Evolutionary conservation across 2,888 invertebrate species (phyloP), one percentile per base, ranked within the genome.

Genomic region (Eulithis testata): DNA sequence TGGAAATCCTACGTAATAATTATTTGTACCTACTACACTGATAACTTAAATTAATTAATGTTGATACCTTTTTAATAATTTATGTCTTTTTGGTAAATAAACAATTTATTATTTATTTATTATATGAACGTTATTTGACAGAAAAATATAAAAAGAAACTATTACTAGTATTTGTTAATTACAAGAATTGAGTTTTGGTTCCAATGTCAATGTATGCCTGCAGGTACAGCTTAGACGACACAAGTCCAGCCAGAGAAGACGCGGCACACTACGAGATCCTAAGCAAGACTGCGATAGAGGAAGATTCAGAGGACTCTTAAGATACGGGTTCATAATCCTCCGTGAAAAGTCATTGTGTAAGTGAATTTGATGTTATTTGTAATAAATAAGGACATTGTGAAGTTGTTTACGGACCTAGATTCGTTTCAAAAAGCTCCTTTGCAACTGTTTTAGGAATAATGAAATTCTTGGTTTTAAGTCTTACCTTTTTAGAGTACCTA

Each of bases 181-280:
- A n/a, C n/a, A n/a, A 31, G 31, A 31, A 31, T 31, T 31, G 1
- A 31, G 1, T 3, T 31, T 31, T 31, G 31, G 6, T 31, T 31
- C 31, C 0, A 31, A 31, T 11, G 3, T 44, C 3, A 45, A 7
- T 12, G 1, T 49, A 11, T 59, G 27, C 53, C 73, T 66, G 21
- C 84, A 95, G 95, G 71, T 96, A 95, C 80, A 89, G 82, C 27
- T 74, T 94, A 66, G 95, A 95, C 78, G 94, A 95, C 70, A 95
- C 94, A 0, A 95, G 94, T 66, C 95, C 95, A 0, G 82, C 92
- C 0, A 92, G 93, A 71, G 93, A 93, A 45, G 92, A 93, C 57
- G 90, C 90, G 0, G 88, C 88, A 0, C 93, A 93, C 67, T 95
- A 95, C 78, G 93, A 94, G 80, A 95, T 95, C 60, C 85, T 95